phyloP scores from a whole-genome alignment of 2,888 invertebrate species.

The Acholoe squamosa region DNA sequence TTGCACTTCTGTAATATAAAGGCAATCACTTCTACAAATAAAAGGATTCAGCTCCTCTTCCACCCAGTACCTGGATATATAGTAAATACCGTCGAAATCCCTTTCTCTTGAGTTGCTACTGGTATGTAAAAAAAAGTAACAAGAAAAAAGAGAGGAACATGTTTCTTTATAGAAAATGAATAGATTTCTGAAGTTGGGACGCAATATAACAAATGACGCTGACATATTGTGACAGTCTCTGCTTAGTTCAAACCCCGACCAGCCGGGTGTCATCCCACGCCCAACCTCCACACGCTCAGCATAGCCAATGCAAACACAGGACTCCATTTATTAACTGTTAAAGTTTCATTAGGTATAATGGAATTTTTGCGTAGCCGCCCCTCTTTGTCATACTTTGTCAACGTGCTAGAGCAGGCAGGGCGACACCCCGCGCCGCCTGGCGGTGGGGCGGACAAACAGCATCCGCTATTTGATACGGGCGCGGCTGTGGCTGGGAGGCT shows the following conservation, averaged over 20 bases:
- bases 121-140: no score
- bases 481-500: background rate
- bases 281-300: background rate
- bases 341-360: constrained; percentile 60
- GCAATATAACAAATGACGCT: background rate
- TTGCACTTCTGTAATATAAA: no score
- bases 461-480: constrained; percentile 24
- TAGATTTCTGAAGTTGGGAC: background rate
- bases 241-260: background rate
- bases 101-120: no score
- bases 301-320: background rate
- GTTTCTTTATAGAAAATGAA: no score
- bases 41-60: no score
- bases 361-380: constrained; percentile 53
- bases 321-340: constrained; percentile 58
- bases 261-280: background rate
- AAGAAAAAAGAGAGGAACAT: no score
- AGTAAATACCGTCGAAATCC: no score
- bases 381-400: constrained; percentile 59
- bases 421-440: constrained; percentile 34
- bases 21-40: no score
- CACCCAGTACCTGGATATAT: no score
- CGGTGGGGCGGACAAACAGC: constrained; percentile 39
- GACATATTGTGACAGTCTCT: constrained; percentile 14
- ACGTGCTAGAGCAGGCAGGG: constrained; percentile 22